phyloP scores from a whole-genome alignment of 2,113 vertebrate species.

The Limnothrissa miodon region DNA sequence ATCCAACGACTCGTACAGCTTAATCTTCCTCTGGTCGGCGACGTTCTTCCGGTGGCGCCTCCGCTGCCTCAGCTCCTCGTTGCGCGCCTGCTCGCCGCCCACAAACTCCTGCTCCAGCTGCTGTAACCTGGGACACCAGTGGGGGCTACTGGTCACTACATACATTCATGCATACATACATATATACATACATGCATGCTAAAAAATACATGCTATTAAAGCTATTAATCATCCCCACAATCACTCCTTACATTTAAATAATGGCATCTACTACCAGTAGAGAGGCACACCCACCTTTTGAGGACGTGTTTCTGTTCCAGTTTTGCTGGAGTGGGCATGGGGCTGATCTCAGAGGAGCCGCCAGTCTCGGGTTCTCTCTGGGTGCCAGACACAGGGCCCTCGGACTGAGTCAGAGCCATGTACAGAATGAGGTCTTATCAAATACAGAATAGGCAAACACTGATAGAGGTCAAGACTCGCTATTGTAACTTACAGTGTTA shows the following conservation, averaged over 20 bases:
- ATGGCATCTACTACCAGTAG: neutral
- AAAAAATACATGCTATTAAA: too few species aligned
- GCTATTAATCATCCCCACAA: neutral
- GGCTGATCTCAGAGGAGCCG: constrained; percentile 23
- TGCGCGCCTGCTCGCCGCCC: constrained; percentile 82
- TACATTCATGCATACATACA: neutral
- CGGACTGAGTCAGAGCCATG: neutral
- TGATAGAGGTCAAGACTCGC: neutral
- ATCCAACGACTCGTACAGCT: constrained; percentile 74
- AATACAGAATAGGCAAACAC: too few species aligned
- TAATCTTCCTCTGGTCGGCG: constrained; percentile 74
- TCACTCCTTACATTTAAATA: neutral
- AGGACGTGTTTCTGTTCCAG: constrained; percentile 79
- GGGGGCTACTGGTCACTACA: neutral
- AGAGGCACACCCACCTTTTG: constrained; percentile 66
- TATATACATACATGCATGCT: neutral
- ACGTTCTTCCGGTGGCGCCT: constrained; percentile 69
- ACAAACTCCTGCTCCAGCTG: constrained; percentile 83
- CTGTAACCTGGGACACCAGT: constrained; percentile 73
- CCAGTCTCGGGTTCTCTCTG: constrained; percentile 34
- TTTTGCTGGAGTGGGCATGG: constrained; percentile 40
- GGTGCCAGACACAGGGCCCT: neutral
- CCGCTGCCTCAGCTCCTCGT: constrained; percentile 81
- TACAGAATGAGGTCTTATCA: neutral
- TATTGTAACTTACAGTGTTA: neutral